Evolutionary conservation across 2,888 invertebrate genomes (phyloP), one percentile per base, ranked within the genome.

Genomic region (Caenorhabditis imperialis): DNA sequence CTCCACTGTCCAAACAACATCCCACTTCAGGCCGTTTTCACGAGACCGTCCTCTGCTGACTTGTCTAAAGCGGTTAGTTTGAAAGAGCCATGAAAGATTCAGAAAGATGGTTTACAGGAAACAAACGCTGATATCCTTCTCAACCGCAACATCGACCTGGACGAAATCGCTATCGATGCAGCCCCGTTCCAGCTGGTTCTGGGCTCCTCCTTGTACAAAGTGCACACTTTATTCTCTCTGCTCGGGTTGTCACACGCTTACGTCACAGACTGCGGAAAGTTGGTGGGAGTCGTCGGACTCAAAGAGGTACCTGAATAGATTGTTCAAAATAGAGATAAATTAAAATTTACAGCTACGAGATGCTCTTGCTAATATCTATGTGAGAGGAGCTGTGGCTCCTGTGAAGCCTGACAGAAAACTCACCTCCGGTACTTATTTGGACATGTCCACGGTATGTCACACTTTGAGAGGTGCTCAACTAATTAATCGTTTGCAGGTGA

Each of bases 181-280:
- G 83, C 83, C 0, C 83, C 83, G 8, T 83, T 83, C 73, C 83
- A 83, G 60, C 69, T 83, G 2, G 81, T 81, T 35, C 63, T 79
- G 42, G 81, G 81, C 18, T 79, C 80, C 6, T 79, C 80, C 5
- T 70, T 83, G 16, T 83, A 81, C 65, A 81, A 81, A 72, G 81
- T 81, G 18, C 83, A 83, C 74, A 83, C 81, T 8, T 53, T 83
- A 20, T 83, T 83, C 61, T 81, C 80, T 2, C 78, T 83, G 18
- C 81, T 83, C 12, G 83, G 81, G 14, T 58, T 83, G 3, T 79
- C 79, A 3, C 83, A 83, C 47, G 83, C 83, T 27, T 83, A 83
- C 44, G 83, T 83, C 16, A 83, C 81, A 16, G 81, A 83, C 53
- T 78, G 79, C 33, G 83, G 83, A 25, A 74, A 77, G 30, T 67